Evolutionary conservation across 2,888 invertebrate genomes (phyloP), one percentile per base, ranked within the genome.

Genomic region (Argyresthia goedartella): DNA sequence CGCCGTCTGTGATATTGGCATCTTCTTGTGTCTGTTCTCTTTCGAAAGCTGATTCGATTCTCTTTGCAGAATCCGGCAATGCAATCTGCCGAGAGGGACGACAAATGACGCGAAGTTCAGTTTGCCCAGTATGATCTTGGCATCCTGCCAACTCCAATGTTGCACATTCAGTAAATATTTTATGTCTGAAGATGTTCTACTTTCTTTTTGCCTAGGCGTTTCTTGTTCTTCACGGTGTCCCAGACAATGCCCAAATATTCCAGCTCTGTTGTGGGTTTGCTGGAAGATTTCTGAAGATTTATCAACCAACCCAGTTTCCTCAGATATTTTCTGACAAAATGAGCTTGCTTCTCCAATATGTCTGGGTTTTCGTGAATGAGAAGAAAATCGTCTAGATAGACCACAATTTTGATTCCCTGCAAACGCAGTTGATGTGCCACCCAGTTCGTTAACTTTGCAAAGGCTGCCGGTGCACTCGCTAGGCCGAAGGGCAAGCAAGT

Each of bases 401-500:
- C 59, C 3, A 57, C 44, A 1, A 56, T 46, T 6, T 54, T 47
- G 7, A 60, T 57, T 2, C 41, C 48, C 10, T 49, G 16, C 34
- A 53, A 7, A 14, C 48, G 42, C 4, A 50, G n/a, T 9, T 10
- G 11, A n/a, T 14, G 14, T 33, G 46, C 45, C 16, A 51, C 10
- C 52, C 52, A 52, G n/a, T 39, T 39, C 8, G 47, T 47, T 15
- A 52, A 13, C 15, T 34, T 47, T 10, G 52, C n/a, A 34, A 52
- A 47, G n/a, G 33, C 33, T n/a, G 33, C 7, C 33, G 46, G 33
- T 14, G 36, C 33, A 41, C 39, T 52, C 9, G 47, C 11, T 41
- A 62, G 53, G 8, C 60, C 59, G 53, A 60, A 59, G 9, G 58
- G 57, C 8, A 62, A 50, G 34, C 59, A 60, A 1, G 55, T 55